phyloP scores from a whole-genome alignment of 2,797 vertebrate species.

The Pseudomugil gertrudae region DNA sequence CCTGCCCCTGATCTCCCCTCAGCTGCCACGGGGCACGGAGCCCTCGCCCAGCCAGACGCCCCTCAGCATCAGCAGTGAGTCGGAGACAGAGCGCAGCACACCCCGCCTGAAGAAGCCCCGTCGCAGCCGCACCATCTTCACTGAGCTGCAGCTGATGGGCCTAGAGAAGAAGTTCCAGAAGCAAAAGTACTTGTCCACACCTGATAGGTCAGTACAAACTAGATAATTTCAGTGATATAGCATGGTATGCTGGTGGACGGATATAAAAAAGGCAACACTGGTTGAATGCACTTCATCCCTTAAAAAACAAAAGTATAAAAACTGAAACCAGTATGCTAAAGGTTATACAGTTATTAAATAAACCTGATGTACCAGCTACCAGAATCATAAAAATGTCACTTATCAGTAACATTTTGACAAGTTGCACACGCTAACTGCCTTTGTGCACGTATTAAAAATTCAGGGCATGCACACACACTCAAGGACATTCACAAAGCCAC shows the following conservation, averaged over 20 bases:
- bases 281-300: background rate
- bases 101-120: conserved; percentile 91
- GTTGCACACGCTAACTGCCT: conserved; percentile 35
- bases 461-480: conserved; percentile 16
- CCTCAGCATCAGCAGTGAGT: conserved; percentile 91
- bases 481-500: conserved; percentile 45
- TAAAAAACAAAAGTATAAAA: background rate
- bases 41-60: conserved; percentile 79
- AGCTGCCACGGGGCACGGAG: conserved; percentile 63
- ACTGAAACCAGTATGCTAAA: conserved; percentile 25
- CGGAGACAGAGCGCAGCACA: conserved; percentile 87
- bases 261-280: background rate
- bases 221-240: background rate
- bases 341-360: conserved; percentile 18
- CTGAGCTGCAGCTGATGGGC: conserved; percentile 97
- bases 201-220: conserved; percentile 87
- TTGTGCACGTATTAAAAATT: conserved; percentile 25
- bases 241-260: background rate
- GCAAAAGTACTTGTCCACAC: conserved; percentile 98
- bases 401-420: conserved; percentile 53
- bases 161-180: conserved; percentile 99
- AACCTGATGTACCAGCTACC: conserved; percentile 22
- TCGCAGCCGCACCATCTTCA: conserved; percentile 97
- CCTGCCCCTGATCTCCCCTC: conserved; percentile 81
- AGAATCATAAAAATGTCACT: conserved; percentile 37